Evolutionary conservation across 2,888 invertebrate genomes (phyloP).

Genomic region (Mylabris sibirica): DNA sequence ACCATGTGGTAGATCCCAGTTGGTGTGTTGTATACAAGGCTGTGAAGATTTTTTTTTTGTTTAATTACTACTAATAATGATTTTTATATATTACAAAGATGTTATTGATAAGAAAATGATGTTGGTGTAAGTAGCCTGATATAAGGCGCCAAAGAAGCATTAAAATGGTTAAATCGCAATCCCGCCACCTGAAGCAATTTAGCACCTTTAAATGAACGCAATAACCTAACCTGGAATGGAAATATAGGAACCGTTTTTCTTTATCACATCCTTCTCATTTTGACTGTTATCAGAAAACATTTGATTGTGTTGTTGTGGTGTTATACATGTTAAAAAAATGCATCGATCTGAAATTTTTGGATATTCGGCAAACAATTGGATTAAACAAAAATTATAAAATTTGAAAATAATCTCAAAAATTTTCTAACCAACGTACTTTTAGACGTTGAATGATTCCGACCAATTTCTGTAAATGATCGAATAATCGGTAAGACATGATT

Average conservation of each 20-base stretch:
- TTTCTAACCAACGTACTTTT: constrained; percentile 78
- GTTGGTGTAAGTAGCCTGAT: neutral
- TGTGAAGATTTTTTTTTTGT: constrained; percentile 44
- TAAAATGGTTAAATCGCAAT: neutral
- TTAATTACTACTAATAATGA: neutral
- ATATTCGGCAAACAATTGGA: neutral
- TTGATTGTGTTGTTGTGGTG: constrained; percentile 29
- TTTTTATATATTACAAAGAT: constrained; percentile 1
- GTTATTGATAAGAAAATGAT: neutral
- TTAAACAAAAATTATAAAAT: neutral
- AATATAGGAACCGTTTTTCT: constrained; percentile 66
- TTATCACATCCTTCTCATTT: constrained; percentile 56
- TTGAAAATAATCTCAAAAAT: constrained; percentile 19
- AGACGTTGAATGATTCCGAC: constrained; percentile 91
- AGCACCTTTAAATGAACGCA: constrained; percentile 13
- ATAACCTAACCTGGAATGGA: constrained; percentile 66
- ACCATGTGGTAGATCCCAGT: constrained; percentile 66
- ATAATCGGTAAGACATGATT: constrained; percentile 83
- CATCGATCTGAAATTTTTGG: constrained; percentile 48
- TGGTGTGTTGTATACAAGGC: constrained; percentile 58
- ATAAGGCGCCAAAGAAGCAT: neutral
- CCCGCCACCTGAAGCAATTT: constrained; percentile 32
- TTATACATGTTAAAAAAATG: constrained; percentile 41
- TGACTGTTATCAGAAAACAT: constrained; percentile 33
- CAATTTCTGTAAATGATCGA: constrained; percentile 94